These are phyloP conservation scores for Carpatolechia fugitivella DNA, from an alignment of 2,888 invertebrate species.

Conservation along the genomic window DNA sequence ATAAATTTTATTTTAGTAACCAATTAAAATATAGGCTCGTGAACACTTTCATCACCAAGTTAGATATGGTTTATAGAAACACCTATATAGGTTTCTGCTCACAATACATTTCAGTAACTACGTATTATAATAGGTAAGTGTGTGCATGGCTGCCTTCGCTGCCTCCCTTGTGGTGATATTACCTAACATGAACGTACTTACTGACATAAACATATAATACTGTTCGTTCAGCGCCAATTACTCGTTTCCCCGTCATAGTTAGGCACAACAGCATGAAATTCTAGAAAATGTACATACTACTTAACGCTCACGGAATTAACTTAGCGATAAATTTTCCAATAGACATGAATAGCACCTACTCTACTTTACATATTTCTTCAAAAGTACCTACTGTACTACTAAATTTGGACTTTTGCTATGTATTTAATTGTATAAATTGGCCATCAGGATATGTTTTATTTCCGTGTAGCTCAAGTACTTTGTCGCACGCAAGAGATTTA, in stretches of 20 bases:
- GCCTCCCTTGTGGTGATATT: conserved; percentile 23
- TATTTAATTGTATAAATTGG: conserved; percentile 28
- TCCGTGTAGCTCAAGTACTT: conserved; percentile 89
- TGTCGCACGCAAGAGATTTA: conserved; percentile 94
- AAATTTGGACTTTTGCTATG: neutral
- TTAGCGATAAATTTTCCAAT: neutral
- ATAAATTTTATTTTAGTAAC: neutral
- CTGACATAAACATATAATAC: neutral
- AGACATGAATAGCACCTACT: neutral
- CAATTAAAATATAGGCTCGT: neutral
- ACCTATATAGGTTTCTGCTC: neutral
- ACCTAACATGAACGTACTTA: neutral
- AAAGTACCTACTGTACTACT: no score
- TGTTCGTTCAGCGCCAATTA: neutral
- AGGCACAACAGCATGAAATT: neutral
- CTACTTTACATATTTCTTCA: neutral
- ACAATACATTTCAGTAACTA: neutral
- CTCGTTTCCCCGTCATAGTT: neutral
- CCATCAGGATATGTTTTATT: conserved; percentile 65
- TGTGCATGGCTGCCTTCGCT: conserved; percentile 36
- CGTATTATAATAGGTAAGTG: neutral
- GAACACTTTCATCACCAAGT: neutral
- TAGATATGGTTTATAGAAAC: no score
- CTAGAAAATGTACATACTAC: neutral
- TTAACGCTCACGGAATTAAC: conserved; percentile 6